phyloP scores from a whole-genome alignment of 1,140 invertebrate genomes.

The Sminthurinus signatus region DNA sequence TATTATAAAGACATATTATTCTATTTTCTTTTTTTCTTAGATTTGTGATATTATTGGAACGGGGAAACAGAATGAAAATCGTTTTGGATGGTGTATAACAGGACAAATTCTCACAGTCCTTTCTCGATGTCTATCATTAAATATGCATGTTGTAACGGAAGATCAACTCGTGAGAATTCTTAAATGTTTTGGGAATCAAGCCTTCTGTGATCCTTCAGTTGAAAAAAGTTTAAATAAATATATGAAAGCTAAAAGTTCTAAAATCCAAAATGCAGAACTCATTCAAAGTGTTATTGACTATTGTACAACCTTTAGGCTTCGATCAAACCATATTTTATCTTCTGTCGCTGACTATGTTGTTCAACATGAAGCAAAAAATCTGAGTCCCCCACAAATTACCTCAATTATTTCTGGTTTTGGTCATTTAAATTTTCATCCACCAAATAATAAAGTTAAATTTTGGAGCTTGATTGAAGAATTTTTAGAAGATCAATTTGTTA shows the following conservation, averaged over 20 bases:
- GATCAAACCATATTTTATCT: constrained; percentile 54
- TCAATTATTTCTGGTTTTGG: constrained; percentile 59
- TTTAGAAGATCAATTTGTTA: constrained; percentile 55
- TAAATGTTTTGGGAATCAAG: constrained; percentile 51
- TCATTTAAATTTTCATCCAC: constrained; percentile 54
- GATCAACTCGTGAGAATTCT: constrained; percentile 56
- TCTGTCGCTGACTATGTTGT: constrained; percentile 55
- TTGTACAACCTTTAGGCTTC: constrained; percentile 54
- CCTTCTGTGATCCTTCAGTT: constrained; percentile 48
- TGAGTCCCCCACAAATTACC: constrained; percentile 53
- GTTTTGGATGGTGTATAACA: constrained; percentile 46
- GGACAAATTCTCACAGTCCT: constrained; percentile 48
- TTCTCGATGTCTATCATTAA: constrained; percentile 56
- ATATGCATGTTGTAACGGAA: constrained; percentile 57
- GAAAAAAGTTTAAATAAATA: constrained; percentile 55
- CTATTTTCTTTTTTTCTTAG: too few relatives aligned
- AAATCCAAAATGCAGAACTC: constrained; percentile 52
- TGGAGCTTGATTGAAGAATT: constrained; percentile 55
- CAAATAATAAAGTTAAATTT: constrained; percentile 52
- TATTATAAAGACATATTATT: too few relatives aligned
- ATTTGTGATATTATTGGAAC: constrained; percentile 49
- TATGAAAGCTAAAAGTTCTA: constrained; percentile 50
- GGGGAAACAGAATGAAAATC: background rate
- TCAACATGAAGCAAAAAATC: constrained; percentile 46
- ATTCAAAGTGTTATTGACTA: constrained; percentile 58